A percentile compares a stretch with the other conserved stretches of the same genome.
These are phyloP conservation scores for Chromis chromis DNA, from an alignment of 2,797 vertebrate genomes.

Conservation along the genomic window DNA sequence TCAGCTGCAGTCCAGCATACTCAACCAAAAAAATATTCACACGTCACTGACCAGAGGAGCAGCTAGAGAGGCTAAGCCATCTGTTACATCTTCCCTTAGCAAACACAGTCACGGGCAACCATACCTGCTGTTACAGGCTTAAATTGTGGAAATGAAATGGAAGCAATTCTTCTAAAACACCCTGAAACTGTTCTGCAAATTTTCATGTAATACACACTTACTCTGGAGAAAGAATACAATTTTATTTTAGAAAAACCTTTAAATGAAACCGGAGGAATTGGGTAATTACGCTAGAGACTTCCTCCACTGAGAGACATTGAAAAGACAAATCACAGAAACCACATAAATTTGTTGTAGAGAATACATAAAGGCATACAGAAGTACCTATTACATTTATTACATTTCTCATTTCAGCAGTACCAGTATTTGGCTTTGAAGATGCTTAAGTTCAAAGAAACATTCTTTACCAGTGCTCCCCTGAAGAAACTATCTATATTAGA, in stretches of 20 bases:
- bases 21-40: constrained; percentile 19
- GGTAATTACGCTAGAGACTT: no score
- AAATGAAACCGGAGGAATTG: no score
- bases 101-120: constrained; percentile 6
- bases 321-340: no score
- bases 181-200: not conserved
- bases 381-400: no score
- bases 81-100: constrained; percentile 37
- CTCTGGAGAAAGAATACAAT: not conserved
- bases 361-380: no score
- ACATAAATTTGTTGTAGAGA: no score
- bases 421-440: not conserved
- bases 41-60: constrained; percentile 33
- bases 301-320: no score
- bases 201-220: not conserved
- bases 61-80: constrained; percentile 39
- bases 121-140: constrained; percentile 31
- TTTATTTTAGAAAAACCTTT: no score
- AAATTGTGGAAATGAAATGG: constrained; percentile 15
- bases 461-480: not conserved
- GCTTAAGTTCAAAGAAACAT: not conserved
- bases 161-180: not conserved
- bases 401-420: no score
- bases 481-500: not conserved
- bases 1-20: not conserved